phyloP scores from a whole-genome alignment of 2,113 vertebrate species.

The Albula goreensis region DNA sequence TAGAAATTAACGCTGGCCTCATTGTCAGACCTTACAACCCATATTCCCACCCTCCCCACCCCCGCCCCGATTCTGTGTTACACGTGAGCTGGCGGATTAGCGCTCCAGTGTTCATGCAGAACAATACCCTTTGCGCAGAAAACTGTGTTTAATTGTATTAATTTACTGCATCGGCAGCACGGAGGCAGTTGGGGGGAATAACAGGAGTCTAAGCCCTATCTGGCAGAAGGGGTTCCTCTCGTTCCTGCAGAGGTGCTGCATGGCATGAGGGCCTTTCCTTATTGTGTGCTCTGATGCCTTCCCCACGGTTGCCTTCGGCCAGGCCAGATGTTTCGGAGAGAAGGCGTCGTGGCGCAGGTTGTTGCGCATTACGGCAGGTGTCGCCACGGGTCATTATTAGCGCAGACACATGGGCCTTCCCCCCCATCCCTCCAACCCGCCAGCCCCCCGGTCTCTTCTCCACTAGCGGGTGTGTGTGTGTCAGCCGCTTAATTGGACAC shows the following conservation, averaged over 20 bases:
- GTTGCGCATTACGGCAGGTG: constrained; percentile 74
- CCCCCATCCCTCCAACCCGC: constrained; percentile 47
- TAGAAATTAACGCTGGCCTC: constrained; percentile 41
- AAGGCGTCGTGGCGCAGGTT: constrained; percentile 67
- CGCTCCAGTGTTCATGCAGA: constrained; percentile 24
- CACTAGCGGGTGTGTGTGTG: constrained; percentile 38
- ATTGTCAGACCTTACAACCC: constrained; percentile 21
- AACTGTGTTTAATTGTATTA: constrained; percentile 35
- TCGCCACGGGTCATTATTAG: constrained; percentile 70
- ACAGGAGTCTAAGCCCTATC: constrained; percentile 23
- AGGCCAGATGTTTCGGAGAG: neutral
- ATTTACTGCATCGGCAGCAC: constrained; percentile 36
- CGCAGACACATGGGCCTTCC: constrained; percentile 65
- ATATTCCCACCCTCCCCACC: neutral
- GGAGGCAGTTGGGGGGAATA: constrained; percentile 22
- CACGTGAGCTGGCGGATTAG: constrained; percentile 26
- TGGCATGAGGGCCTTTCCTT: constrained; percentile 46
- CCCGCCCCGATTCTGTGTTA: neutral
- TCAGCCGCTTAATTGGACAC: constrained; percentile 26
- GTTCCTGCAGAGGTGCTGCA: neutral
- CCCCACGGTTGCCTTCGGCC: constrained; percentile 39
- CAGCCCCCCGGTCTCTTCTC: constrained; percentile 43
- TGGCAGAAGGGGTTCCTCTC: constrained; percentile 50
- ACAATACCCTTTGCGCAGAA: constrained; percentile 20
- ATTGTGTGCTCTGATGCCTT: constrained; percentile 30